Conservation (phyloP, 1,140 invertebrate genomes). For the Orchestia grillus region DNA sequence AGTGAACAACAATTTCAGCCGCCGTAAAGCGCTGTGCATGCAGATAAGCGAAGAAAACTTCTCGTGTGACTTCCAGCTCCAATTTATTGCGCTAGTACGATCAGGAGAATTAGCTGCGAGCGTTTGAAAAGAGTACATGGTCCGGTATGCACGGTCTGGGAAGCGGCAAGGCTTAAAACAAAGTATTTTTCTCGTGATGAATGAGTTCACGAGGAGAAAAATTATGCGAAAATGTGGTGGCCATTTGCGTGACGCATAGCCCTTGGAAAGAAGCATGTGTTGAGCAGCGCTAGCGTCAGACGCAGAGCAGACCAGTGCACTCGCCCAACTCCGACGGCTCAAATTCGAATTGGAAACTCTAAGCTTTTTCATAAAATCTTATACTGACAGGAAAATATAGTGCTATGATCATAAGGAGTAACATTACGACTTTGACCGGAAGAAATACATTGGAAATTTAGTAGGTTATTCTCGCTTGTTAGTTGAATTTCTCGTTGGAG, state of each 20-base stretch:
- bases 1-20: not conserved
- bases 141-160: not conserved
- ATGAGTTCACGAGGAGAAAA: slow-evolving; percentile 6
- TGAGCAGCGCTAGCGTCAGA: not conserved
- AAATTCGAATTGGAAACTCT: not conserved
- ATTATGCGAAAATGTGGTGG: slow-evolving; percentile 31
- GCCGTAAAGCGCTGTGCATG: not conserved
- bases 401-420: not conserved
- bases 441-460: not conserved
- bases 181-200: slow-evolving; percentile 3
- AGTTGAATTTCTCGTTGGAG: not conserved
- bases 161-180: slow-evolving; percentile 15
- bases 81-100: not conserved
- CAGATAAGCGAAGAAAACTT: not conserved
- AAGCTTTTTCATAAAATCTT: not conserved
- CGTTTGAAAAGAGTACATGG: not conserved
- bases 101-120: not conserved
- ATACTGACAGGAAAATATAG: not conserved
- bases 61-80: not conserved
- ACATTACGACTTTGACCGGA: not conserved
- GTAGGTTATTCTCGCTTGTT: not conserved
- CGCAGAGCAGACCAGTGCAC: not conserved
- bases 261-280: slow-evolving; percentile 20
- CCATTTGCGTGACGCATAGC: slow-evolving; percentile 32
- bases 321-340: not conserved